Percentiles rank a stretch among this genome's conserved stretches.
These are phyloP conservation scores for Ganaspis sp. DNA, from an alignment of 1,140 invertebrate species.

Conservation along the genomic window DNA sequence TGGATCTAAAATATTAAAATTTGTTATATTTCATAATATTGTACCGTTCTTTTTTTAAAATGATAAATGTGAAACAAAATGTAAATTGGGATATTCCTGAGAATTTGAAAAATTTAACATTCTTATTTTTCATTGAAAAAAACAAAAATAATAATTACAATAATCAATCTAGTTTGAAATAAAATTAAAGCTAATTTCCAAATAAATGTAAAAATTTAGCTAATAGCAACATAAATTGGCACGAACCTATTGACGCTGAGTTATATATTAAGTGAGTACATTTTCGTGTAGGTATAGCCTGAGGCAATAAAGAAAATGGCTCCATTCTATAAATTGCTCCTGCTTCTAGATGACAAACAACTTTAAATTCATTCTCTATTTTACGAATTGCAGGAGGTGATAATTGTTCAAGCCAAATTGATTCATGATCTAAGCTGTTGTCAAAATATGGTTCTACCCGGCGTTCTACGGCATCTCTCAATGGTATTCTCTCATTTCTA, in stretches of 20 bases:
- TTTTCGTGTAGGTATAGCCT: slow-evolving; percentile 82
- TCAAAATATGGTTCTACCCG: slow-evolving; percentile 74
- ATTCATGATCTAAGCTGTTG: slow-evolving; percentile 63
- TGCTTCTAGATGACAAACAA: slow-evolving; percentile 84
- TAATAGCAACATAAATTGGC: no score
- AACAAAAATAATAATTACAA: no score
- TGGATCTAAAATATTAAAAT: slow-evolving; percentile 77
- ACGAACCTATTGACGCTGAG: slow-evolving; percentile 79
- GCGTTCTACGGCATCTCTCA: slow-evolving; percentile 84
- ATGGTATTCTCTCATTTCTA: slow-evolving; percentile 63
- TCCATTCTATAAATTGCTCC: slow-evolving; percentile 81
- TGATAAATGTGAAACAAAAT: no score
- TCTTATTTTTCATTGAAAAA: no score
- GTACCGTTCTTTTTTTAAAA: no score
- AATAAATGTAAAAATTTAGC: no score
- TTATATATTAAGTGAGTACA: slow-evolving; percentile 91
- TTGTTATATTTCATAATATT: no score
- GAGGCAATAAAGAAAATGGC: slow-evolving; percentile 81
- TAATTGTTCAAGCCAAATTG: slow-evolving; percentile 72
- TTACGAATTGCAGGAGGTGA: slow-evolving; percentile 66
- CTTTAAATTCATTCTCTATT: slow-evolving; percentile 59
- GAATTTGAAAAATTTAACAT: no score
- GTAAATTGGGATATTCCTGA: no score
- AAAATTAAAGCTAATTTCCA: no score
- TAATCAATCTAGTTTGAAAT: no score